Evolutionary conservation across 2,797 vertebrate genomes (phyloP).

Genomic region (Mus minutoides): DNA sequence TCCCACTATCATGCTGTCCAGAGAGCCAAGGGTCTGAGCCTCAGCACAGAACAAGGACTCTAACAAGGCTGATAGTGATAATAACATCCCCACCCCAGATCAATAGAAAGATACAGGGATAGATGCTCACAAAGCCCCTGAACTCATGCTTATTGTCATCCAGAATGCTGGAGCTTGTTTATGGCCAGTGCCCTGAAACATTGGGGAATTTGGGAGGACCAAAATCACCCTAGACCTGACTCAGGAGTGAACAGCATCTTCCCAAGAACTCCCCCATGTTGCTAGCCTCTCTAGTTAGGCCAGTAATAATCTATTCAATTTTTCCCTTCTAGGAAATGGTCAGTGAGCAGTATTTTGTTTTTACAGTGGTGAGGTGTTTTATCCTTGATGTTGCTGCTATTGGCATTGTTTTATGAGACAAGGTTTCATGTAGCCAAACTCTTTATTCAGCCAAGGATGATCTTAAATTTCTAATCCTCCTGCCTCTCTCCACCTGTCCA

Average conservation of each 20-base stretch:
- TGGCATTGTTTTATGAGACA: neutral
- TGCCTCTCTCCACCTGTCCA: neutral
- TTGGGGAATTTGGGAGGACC: neutral
- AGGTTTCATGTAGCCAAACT: neutral
- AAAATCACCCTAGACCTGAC: no score
- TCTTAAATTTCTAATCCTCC: neutral
- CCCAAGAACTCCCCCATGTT: neutral
- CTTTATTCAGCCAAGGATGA: neutral
- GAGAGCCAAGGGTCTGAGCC: no score
- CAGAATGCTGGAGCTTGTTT: neutral
- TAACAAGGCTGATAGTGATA: fast-evolving
- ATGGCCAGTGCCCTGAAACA: neutral
- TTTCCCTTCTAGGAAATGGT: conserved; percentile 45
- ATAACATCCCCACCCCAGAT: fast-evolving
- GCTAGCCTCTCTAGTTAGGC: neutral
- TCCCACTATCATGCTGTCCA: neutral
- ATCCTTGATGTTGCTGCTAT: neutral
- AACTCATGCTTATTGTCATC: neutral
- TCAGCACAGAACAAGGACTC: neutral
- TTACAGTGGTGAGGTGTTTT: neutral
- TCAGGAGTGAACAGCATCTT: fast-evolving
- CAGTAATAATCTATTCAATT: neutral
- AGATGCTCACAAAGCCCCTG: neutral
- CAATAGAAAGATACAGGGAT: neutral
- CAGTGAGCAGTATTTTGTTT: neutral